Evolutionary conservation across 2,888 invertebrate species (phyloP).

Genomic region (Drosophila buzzatii): DNA sequence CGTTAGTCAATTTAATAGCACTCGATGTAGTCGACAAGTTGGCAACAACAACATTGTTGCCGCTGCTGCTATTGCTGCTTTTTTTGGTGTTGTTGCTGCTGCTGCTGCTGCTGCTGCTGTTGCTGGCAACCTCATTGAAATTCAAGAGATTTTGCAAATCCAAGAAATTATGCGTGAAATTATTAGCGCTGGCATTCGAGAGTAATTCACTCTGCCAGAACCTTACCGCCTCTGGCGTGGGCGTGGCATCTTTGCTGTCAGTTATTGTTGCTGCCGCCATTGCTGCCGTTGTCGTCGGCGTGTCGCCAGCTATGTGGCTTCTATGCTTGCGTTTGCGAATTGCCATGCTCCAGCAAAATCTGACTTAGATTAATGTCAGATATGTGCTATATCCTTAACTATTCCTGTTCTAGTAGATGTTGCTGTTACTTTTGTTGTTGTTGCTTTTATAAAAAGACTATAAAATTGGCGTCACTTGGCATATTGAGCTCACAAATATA

Average conservation of each 20-base stretch:
- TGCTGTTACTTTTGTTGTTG: slow-evolving; percentile 3
- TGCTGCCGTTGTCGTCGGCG: slow-evolving; percentile 37
- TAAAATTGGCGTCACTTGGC: slow-evolving; percentile 70
- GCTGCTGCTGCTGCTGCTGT: slow-evolving; percentile 19
- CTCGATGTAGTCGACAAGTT: slow-evolving; percentile 59
- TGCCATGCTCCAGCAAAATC: slow-evolving; percentile 54
- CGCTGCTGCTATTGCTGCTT: slow-evolving; percentile 19
- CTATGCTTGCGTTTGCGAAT: slow-evolving; percentile 72
- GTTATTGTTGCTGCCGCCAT: slow-evolving; percentile 2
- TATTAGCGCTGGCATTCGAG: slow-evolving; percentile 56
- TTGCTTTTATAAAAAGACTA: slow-evolving; percentile 70
- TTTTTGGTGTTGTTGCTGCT: slow-evolving; percentile 17
- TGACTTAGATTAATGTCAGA: slow-evolving; percentile 40
- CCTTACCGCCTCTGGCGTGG: slow-evolving; percentile 21
- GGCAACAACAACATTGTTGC: slow-evolving; percentile 5
- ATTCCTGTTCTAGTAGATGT: slow-evolving; percentile 10
- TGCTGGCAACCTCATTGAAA: slow-evolving; percentile 40
- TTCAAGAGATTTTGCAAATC: slow-evolving; percentile 77
- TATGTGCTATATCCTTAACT: slow-evolving; percentile 13
- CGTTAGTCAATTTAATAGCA: slow-evolving; percentile 75
- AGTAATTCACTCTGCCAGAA: slow-evolving; percentile 37
- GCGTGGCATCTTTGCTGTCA: slow-evolving; percentile 10
- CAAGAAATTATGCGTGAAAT: slow-evolving; percentile 79
- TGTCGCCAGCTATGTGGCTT: slow-evolving; percentile 66
- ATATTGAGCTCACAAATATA: slow-evolving; percentile 42